A percentile compares a stretch with the other conserved stretches of the same genome.
Conservation (phyloP, 2,888 invertebrate species). For the Zygogramma bicolorata region DNA sequence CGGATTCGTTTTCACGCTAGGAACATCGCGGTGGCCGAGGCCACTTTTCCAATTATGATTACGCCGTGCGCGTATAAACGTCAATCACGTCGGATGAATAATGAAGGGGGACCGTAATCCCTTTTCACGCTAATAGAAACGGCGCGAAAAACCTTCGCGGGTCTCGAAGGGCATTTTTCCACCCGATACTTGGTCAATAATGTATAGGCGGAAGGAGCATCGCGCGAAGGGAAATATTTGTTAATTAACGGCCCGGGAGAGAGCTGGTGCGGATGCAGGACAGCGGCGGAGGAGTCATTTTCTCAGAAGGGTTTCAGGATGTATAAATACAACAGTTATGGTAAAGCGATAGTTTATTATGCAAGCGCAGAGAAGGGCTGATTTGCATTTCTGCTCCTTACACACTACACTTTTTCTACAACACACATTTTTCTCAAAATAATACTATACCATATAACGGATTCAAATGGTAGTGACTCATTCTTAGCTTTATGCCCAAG, state of each 20-base stretch:
- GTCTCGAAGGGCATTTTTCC: constrained; percentile 15
- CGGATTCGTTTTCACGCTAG: not conserved
- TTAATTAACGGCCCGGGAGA: not conserved
- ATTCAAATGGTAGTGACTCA: no score
- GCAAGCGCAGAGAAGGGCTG: no score
- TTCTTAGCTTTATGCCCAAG: no score
- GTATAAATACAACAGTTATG: no score
- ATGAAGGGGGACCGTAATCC: not conserved
- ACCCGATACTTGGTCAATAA: not conserved
- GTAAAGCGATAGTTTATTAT: no score
- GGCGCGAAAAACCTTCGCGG: constrained; percentile 1
- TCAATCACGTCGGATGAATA: not conserved
- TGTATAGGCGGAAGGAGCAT: not conserved
- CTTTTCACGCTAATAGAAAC: constrained; percentile 17
- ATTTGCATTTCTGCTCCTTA: no score
- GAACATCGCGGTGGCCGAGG: not conserved
- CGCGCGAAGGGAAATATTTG: not conserved
- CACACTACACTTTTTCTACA: no score
- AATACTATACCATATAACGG: no score
- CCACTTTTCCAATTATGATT: not conserved
- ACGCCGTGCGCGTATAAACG: not conserved
- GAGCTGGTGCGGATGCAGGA: no score
- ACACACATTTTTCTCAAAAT: no score
- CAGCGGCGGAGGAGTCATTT: no score
- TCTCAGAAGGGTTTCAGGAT: no score